phyloP scores from a whole-genome alignment of 23 tunicate species.

The Ascidia mentula region DNA sequence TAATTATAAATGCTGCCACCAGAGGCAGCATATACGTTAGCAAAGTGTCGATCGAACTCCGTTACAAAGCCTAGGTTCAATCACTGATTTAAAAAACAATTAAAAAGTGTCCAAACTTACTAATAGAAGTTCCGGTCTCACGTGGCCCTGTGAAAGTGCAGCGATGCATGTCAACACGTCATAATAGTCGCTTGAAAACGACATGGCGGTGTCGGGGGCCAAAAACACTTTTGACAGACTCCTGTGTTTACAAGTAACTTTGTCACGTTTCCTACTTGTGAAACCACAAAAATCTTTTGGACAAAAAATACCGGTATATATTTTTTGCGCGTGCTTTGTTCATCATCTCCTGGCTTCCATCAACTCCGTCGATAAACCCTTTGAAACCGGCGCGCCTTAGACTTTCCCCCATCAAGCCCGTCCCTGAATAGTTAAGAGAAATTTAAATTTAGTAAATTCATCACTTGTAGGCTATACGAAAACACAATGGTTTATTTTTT shows the following conservation, averaged over 20 bases:
- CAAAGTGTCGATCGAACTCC: no score
- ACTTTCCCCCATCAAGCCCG: constrained; percentile 16
- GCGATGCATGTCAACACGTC: constrained; percentile 28
- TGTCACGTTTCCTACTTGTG: no score
- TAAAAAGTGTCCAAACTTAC: no score
- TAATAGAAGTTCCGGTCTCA: background rate
- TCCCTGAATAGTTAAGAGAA: no score
- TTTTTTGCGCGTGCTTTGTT: constrained; percentile 13
- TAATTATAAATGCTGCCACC: no score
- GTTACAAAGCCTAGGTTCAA: no score
- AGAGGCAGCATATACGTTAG: no score
- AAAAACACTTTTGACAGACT: background rate
- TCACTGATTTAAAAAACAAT: no score
- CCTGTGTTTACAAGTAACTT: no score
- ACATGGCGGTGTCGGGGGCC: constrained; percentile 2
- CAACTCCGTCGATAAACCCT: constrained; percentile 20
- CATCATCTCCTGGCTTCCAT: constrained; percentile 23
- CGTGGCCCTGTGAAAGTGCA: constrained; percentile 22
- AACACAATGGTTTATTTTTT: no score
- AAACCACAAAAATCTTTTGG: background rate
- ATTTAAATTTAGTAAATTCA: no score
- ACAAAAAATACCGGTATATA: constrained; percentile 14
- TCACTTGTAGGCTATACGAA: no score
- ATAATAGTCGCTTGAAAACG: background rate
- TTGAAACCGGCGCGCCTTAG: background rate